Base-by-base conservation (phyloP, 2,113 vertebrate genomes). In the Sinocyclocheilus grahami region DNA sequence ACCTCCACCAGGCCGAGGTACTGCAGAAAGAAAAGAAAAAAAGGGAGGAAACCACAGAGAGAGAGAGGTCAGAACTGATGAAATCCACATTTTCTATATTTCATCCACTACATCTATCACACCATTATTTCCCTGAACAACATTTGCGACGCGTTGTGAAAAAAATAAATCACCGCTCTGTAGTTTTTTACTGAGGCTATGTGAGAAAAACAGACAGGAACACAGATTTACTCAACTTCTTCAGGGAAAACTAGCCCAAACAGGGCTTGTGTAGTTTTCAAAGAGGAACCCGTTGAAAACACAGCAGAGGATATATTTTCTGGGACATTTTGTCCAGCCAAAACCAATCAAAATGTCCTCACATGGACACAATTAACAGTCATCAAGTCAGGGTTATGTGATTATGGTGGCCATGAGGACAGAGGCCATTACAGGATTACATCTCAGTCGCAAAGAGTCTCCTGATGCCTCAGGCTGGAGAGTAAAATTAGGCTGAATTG, bases 1-100 rank as follows among this genome's bases (percentile, higher is more conserved):
- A 98, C 97, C 90, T 97, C 97, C 69, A 97, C 96, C 46, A 97
- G 92, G 20, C 97, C 97, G 89, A 98, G 92, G 91, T 98, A 98
- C 97, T 98, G 90, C 58, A 82, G 77, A 62, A 30, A 78, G 11
- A 13, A 5, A n/a, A 48, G 12, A 27, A 42, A 60, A 46, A 24
- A 11, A 72, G 69, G 0, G 9, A 22, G 33, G 1, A 0, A 22
- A 4, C 22, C 46, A 60, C 30, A 33, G 30, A 33, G 63, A 71
- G 53, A 37, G 53, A 74, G 18, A 71, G 74, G 27, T 80, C 39
- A 58, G 33, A 71, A 58, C 37, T 51, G 39, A 60, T 67, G 74
- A 86, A 81, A 75, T 14, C 24, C 13, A 71, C 18, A 48, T 14
- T 30, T 30, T 62, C 72, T n/a, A 22, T 60, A 39, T 78, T 39